These are phyloP conservation scores for Furcifer pardalis DNA, from an alignment of 2,797 vertebrate species.

Conservation along the genomic window DNA sequence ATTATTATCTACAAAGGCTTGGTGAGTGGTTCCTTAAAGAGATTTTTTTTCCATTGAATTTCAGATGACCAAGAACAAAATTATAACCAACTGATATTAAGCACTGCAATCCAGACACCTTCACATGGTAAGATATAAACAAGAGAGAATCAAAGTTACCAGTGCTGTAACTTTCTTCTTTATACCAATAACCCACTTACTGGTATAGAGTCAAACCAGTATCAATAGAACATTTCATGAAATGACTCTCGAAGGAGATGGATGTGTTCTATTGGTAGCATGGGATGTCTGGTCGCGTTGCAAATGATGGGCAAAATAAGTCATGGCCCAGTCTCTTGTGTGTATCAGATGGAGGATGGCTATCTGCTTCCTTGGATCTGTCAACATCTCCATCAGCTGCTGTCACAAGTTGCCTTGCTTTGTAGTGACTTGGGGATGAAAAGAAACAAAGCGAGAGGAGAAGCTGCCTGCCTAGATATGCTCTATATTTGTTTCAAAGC, in stretches of 20 bases:
- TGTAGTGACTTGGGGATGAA: not conserved
- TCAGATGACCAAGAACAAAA: conserved; percentile 94
- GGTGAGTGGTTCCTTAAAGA: conserved; percentile 63
- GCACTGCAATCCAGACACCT: conserved; percentile 93
- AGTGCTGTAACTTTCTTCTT: conserved; percentile 64
- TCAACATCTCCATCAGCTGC: not conserved
- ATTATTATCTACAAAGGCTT: conserved; percentile 65
- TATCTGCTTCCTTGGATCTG: not conserved
- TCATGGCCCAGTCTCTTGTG: conserved; percentile 39
- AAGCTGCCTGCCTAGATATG: conserved; percentile 8
- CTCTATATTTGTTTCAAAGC: not conserved
- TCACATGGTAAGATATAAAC: conserved; percentile 89
- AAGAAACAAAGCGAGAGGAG: not conserved
- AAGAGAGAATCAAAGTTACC: conserved; percentile 66
- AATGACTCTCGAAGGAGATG: conserved; percentile 21
- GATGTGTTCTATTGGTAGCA: conserved; percentile 48
- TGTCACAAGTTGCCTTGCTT: conserved; percentile 1
- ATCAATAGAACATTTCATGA: conserved; percentile 48
- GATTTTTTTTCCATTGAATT: conserved; percentile 83
- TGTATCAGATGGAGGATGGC: not conserved
- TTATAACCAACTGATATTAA: conserved; percentile 94
- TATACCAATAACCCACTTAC: conserved; percentile 43
- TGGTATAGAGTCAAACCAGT: conserved; percentile 51
- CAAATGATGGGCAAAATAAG: conserved; percentile 6
- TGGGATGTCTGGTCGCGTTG: conserved; percentile 57